phyloP scores from a whole-genome alignment of 2,888 invertebrate species.

The Dynastes hyllus region DNA sequence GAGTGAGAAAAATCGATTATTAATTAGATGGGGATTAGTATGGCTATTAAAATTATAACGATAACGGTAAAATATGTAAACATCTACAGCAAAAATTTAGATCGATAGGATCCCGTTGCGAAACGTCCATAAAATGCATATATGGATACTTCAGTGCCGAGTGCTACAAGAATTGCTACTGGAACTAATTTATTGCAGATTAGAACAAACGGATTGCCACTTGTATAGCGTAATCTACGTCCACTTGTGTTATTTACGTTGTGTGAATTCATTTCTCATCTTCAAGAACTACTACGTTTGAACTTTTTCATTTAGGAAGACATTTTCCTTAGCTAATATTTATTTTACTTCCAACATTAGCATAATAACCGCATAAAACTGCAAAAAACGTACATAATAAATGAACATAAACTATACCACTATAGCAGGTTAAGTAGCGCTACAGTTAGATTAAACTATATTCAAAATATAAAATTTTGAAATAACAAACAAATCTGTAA shows the following conservation, averaged over 20 bases:
- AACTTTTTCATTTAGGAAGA: background rate
- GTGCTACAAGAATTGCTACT: conserved; percentile 17
- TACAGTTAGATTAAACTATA: background rate
- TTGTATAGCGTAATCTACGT: conserved; percentile 21
- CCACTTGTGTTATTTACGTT: conserved; percentile 23
- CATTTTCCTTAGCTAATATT: background rate
- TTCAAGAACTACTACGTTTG: background rate
- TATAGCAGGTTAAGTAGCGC: too few relatives aligned
- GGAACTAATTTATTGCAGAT: conserved; percentile 40
- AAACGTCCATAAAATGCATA: conserved; percentile 20
- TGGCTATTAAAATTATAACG: conserved; percentile 35
- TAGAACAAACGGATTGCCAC: conserved; percentile 23
- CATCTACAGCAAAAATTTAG: conserved; percentile 26
- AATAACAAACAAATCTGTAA: too few relatives aligned
- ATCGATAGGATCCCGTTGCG: conserved; percentile 27
- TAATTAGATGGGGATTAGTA: conserved; percentile 29
- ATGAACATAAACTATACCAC: background rate
- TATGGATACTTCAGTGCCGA: conserved; percentile 19
- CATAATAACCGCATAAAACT: background rate
- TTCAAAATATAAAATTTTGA: too few relatives aligned
- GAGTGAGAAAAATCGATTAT: conserved; percentile 30
- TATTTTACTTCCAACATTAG: background rate
- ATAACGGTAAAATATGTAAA: conserved; percentile 36
- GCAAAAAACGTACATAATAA: background rate
- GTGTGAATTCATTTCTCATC: conserved; percentile 31